Evolutionary conservation across 2,797 vertebrate genomes (phyloP).

Genomic region (Leptatherina wallacei): DNA sequence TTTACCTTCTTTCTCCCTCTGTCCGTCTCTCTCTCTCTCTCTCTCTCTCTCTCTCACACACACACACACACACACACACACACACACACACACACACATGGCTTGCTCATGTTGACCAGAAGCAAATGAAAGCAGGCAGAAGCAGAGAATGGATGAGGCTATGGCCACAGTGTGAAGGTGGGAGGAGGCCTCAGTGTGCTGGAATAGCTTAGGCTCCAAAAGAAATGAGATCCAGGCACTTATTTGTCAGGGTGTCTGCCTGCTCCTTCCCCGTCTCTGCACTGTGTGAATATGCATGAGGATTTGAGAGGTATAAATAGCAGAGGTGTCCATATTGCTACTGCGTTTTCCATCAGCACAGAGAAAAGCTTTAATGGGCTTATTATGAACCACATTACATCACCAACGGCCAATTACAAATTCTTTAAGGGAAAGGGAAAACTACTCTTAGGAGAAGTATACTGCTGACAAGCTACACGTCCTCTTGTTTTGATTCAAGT

Average conservation of each 20-base stretch:
- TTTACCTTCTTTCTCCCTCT: slow-evolving; percentile 17
- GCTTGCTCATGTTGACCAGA: slow-evolving; percentile 60
- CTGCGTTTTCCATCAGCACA: slow-evolving; percentile 86
- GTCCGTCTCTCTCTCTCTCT: not conserved
- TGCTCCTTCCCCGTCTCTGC: slow-evolving; percentile 78
- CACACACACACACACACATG: slow-evolving; percentile 31
- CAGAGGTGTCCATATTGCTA: slow-evolving; percentile 87
- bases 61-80: slow-evolving; percentile 15
- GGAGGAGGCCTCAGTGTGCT: slow-evolving; percentile 75
- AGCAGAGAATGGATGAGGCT: slow-evolving; percentile 70
- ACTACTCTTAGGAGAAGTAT: slow-evolving; percentile 64
- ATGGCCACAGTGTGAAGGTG: slow-evolving; percentile 67
- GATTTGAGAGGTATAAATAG: slow-evolving; percentile 90
- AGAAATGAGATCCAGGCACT: slow-evolving; percentile 85
- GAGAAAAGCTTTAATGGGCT: slow-evolving; percentile 86
- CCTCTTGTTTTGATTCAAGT: slow-evolving; percentile 40
- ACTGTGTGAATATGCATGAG: slow-evolving; percentile 89
- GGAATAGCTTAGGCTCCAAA: slow-evolving; percentile 81
- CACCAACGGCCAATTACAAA: slow-evolving; percentile 84
- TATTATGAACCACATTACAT: slow-evolving; percentile 88
- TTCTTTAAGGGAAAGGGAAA: slow-evolving; percentile 71
- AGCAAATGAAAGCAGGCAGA: slow-evolving; percentile 70
- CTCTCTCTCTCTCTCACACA: slow-evolving; percentile 5
- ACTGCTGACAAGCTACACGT: slow-evolving; percentile 53
- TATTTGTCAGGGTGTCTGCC: slow-evolving; percentile 86